phyloP scores from a whole-genome alignment of 2,888 invertebrate genomes.

The Lochmaea capreae region DNA sequence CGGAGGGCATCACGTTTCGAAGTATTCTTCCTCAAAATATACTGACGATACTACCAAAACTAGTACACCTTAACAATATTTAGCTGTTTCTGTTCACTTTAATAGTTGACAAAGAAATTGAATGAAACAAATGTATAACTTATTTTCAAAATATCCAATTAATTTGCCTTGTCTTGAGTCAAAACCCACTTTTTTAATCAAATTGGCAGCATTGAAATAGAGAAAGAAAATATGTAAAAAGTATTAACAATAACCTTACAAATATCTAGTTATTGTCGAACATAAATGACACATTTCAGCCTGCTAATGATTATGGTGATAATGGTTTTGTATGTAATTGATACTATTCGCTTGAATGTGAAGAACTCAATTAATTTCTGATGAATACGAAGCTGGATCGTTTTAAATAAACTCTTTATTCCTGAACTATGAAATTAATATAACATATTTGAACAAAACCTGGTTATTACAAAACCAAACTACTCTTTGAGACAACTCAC shows the following conservation, averaged over 20 bases:
- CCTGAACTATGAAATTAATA: constrained; percentile 26
- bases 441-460: constrained; percentile 19
- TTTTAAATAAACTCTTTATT: not conserved
- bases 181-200: too few species aligned
- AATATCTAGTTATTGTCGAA: not conserved
- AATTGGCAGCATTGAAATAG: not conserved
- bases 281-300: not conserved
- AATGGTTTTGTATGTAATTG: not conserved
- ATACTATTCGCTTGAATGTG: not conserved
- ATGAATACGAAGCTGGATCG: not conserved
- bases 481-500: constrained; percentile 29
- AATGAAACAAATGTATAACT: too few species aligned
- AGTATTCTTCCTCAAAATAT: too few species aligned
- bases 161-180: too few species aligned
- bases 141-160: too few species aligned
- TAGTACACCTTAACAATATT: too few species aligned
- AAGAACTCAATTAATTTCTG: not conserved
- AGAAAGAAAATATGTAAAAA: not conserved
- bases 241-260: not conserved
- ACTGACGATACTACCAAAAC: too few species aligned
- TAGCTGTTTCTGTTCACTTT: too few species aligned
- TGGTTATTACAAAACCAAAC: constrained; percentile 21
- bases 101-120: too few species aligned
- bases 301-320: not conserved
- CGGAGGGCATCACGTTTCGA: too few species aligned